These are phyloP conservation scores for Tympanoctomys barrerae DNA, from an alignment of 2,797 vertebrate genomes.

Conservation along the genomic window DNA sequence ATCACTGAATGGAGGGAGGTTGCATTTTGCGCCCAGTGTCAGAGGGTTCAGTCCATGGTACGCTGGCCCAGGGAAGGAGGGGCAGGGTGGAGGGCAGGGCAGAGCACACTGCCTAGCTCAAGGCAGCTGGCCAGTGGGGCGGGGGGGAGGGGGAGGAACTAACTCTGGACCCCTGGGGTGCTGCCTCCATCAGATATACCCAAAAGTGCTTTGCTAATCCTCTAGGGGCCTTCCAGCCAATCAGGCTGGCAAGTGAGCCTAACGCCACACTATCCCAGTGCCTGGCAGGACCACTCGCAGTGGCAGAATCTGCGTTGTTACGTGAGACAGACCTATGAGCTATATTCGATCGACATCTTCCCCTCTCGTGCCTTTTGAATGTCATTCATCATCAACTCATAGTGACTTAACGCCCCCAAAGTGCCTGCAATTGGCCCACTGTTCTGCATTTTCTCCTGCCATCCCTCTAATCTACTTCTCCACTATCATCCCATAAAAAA, in stretches of 20 bases:
- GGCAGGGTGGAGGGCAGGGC: background rate
- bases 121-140: background rate
- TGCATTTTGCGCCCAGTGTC: background rate
- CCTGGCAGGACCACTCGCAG: background rate
- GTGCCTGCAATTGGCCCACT: background rate
- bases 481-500: background rate
- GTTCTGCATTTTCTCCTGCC: conserved; percentile 19
- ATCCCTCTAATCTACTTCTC: conserved; percentile 6
- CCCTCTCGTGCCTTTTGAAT: background rate
- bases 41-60: background rate
- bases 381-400: background rate
- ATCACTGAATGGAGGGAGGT: background rate
- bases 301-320: background rate
- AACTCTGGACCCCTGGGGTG: background rate
- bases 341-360: background rate
- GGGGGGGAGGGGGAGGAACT: background rate
- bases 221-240: background rate
- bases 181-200: background rate
- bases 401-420: background rate
- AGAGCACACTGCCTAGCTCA: background rate
- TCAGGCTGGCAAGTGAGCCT: background rate
- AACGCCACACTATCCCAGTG: background rate
- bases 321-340: background rate
- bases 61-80: background rate
- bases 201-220: background rate